These are phyloP conservation scores for Hylomyscus alleni DNA, from an alignment of 2,797 vertebrate species.

Conservation along the genomic window DNA sequence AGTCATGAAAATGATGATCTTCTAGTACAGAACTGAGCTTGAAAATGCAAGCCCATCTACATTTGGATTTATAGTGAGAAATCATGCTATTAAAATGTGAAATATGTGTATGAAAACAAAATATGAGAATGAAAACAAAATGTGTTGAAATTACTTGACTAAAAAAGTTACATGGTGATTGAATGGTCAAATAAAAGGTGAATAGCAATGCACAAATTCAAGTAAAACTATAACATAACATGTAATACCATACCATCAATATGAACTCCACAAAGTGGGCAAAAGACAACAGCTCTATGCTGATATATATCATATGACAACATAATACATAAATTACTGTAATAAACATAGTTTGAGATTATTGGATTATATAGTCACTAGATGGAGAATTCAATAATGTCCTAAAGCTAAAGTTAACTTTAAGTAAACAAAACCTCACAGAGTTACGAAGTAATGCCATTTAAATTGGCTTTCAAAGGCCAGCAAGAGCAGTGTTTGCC, in stretches of 20 bases:
- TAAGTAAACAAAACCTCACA: constrained; percentile 32
- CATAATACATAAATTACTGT: constrained; percentile 33
- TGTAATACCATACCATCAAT: constrained; percentile 24
- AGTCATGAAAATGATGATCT: not conserved
- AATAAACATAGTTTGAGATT: constrained; percentile 11
- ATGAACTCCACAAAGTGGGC: not conserved
- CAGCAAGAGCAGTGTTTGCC: constrained; percentile 15
- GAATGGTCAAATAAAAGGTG: not conserved
- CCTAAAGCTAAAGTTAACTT: constrained; percentile 58
- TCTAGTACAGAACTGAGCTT: not conserved
- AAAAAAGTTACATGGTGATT: constrained; percentile 35
- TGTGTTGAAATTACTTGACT: not conserved
- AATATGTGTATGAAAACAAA: constrained; percentile 13
- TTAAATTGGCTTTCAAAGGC: constrained; percentile 35
- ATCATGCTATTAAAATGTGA: not conserved
- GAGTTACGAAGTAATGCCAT: constrained; percentile 15
- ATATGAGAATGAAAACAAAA: not conserved
- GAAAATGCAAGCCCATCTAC: not conserved
- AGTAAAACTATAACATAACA: not conserved
- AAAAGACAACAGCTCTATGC: not conserved
- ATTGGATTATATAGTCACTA: constrained; percentile 37
- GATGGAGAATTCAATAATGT: constrained; percentile 33
- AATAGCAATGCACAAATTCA: not conserved
- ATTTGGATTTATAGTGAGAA: constrained; percentile 43
- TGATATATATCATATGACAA: not conserved